phyloP scores from a whole-genome alignment of 1,140 invertebrate genomes.

The Thaumatotibia leucotreta region DNA sequence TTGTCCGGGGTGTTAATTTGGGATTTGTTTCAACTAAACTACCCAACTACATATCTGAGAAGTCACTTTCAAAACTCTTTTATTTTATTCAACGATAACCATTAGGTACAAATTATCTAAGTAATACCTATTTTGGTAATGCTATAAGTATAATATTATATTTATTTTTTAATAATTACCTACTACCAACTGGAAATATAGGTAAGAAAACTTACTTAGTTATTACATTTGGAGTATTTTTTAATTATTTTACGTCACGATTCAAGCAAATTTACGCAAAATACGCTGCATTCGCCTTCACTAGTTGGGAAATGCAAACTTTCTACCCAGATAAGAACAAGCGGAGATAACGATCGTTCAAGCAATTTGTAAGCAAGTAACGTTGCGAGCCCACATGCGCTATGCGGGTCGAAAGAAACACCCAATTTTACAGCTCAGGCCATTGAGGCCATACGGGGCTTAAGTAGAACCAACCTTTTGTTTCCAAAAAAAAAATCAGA shows the following conservation, averaged over 20 bases:
- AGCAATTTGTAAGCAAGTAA: constrained; percentile 6
- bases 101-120: too few relatives aligned
- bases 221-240: too few relatives aligned
- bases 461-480: constrained; percentile 7
- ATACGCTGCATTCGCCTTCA: not conserved
- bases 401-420: constrained; percentile 1
- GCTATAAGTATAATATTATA: too few relatives aligned
- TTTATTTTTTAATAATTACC: too few relatives aligned
- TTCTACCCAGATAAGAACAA: constrained; percentile 1
- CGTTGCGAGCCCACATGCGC: not conserved
- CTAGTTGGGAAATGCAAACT: not conserved
- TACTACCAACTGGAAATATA: too few relatives aligned
- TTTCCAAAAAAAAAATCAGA: not conserved
- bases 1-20: not conserved
- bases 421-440: not conserved
- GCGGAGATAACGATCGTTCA: not conserved
- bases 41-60: too few relatives aligned
- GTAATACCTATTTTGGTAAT: too few relatives aligned
- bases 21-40: too few relatives aligned
- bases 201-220: too few relatives aligned
- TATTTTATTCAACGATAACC: too few relatives aligned
- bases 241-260: too few relatives aligned
- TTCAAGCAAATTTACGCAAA: not conserved
- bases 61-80: too few relatives aligned
- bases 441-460: not conserved